These are phyloP conservation scores for Platyrinchus mystaceus DNA, from an alignment of 2,797 vertebrate species.

Conservation along the genomic window DNA sequence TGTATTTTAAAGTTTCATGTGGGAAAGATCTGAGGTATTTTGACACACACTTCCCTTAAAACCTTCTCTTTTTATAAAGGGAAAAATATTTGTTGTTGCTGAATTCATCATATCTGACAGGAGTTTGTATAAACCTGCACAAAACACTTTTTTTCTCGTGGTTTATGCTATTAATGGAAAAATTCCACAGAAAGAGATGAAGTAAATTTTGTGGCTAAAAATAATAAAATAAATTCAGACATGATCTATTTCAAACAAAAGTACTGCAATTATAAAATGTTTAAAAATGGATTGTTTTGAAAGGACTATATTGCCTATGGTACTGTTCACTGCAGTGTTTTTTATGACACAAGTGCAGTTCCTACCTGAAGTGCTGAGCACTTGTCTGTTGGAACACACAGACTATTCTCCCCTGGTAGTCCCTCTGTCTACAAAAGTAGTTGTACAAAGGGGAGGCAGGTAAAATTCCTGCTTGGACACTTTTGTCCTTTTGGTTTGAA, in stretches of 20 bases:
- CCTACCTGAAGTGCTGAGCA: background rate
- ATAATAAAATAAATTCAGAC: background rate
- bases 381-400: background rate
- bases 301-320: background rate
- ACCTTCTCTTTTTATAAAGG: background rate
- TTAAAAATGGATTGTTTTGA: background rate
- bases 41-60: background rate
- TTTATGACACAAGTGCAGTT: background rate
- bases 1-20: background rate
- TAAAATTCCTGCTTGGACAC: background rate
- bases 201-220: background rate
- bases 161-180: background rate
- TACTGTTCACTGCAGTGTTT: background rate
- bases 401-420: background rate
- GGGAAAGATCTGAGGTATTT: background rate
- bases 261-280: background rate
- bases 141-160: background rate
- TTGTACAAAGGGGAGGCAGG: background rate
- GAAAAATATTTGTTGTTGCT: background rate
- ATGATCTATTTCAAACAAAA: background rate
- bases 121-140: background rate
- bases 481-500: background rate
- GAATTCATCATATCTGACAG: background rate
- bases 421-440: background rate
- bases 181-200: background rate